Percentiles rank a stretch among this genome's conserved stretches.
phyloP scores from a whole-genome alignment of 2,888 invertebrate species.

The Campaea margaritaria region DNA sequence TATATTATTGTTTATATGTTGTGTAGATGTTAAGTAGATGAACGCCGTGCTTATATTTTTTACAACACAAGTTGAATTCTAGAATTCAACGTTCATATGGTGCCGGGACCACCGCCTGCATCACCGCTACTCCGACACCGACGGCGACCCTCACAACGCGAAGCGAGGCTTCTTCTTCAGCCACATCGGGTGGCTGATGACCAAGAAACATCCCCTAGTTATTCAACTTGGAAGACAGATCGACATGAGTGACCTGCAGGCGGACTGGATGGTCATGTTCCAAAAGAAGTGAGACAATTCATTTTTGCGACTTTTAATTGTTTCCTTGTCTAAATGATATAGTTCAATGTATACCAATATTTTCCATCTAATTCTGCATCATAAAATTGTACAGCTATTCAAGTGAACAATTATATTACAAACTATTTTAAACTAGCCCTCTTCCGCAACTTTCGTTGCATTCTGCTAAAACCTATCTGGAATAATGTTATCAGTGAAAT shows the following conservation, averaged over 20 bases:
- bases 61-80: conserved; percentile 5
- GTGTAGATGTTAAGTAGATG: neutral
- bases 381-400: too few species aligned
- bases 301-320: too few species aligned
- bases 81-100: conserved; percentile 92
- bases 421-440: too few species aligned
- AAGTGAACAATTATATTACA: too few species aligned
- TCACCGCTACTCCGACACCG: conserved; percentile 89
- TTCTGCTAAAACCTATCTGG: too few species aligned
- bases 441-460: too few species aligned
- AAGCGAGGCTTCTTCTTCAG: conserved; percentile 94
- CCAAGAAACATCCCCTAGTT: conserved; percentile 91
- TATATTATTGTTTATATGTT: too few species aligned
- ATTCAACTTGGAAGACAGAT: conserved; percentile 87
- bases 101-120: conserved; percentile 92
- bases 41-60: neutral
- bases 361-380: too few species aligned
- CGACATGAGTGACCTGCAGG: conserved; percentile 90
- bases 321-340: too few species aligned
- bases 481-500: too few species aligned
- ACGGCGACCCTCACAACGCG: conserved; percentile 93
- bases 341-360: too few species aligned
- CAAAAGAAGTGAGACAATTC: conserved; percentile 88
- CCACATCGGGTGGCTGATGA: conserved; percentile 94
- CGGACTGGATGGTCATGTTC: conserved; percentile 89